Evolutionary conservation across 35 echinoderm and acorn worm species (phyloP).

Genomic region (Acanthaster planci): DNA sequence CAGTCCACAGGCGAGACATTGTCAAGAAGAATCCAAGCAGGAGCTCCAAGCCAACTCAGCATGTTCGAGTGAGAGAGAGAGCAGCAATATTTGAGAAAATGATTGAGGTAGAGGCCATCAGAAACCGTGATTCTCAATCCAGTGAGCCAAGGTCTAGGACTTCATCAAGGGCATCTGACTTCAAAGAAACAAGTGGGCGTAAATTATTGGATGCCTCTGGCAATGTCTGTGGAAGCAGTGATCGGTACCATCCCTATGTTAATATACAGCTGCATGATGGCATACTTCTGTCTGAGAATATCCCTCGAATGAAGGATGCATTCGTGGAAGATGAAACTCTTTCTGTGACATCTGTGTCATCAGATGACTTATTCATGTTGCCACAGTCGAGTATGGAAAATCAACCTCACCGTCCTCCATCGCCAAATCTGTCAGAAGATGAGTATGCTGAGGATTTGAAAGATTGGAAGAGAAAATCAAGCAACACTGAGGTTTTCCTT

Average conservation of each 20-base stretch:
- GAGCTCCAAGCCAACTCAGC: conserved; percentile 25
- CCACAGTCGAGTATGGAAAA: neutral
- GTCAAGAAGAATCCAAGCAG: conserved; percentile 21
- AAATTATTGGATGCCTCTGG: neutral
- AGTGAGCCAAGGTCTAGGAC: conserved; percentile 16
- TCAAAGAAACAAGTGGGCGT: neutral
- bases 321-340: neutral
- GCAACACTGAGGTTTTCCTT: too few species aligned
- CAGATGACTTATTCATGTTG: neutral
- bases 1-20: neutral
- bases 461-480: neutral
- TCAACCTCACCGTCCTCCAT: neutral
- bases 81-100: conserved; percentile 51
- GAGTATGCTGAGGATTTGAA: neutral
- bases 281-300: too few species aligned
- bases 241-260: neutral
- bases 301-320: neutral
- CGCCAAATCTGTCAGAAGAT: neutral
- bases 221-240: neutral
- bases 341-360: neutral
- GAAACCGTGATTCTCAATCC: neutral
- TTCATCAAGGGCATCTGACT: neutral
- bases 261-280: neutral
- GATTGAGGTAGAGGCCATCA: neutral
- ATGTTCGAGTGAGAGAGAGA: conserved; percentile 46